Evolutionary conservation across 2,888 invertebrate species (phyloP), one percentile per base, ranked within the genome.

Genomic region (Sesia bembeciformis): DNA sequence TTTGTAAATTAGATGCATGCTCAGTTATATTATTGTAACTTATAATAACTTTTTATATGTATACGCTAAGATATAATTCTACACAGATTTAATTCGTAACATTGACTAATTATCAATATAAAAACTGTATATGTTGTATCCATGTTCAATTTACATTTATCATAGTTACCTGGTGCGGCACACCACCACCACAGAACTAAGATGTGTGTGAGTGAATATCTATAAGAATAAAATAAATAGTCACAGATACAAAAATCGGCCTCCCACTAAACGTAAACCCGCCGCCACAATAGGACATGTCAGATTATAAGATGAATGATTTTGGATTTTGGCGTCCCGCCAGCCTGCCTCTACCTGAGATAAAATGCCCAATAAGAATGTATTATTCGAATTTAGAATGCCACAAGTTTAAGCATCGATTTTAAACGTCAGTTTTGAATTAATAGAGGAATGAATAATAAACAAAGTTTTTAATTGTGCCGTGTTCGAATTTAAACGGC

Each of bases 221-320:
- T 52, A 52, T 42, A 46, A 40, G 61, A 59, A 59, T 65, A 68
- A 65, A 71, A 75, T 72, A 75, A 73, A 76, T 72, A 66, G 63
- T 65, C 67, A 55, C 61, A 63, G 65, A 62, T 53, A 53, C 55
- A 58, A 60, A 68, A 61, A 57, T 58, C 63, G 60, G 70, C 66
- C 67, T 67, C 68, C 60, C 68, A 71, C 71, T 66, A 72, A 72
- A 75, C 65, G 67, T 64, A 67, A 70, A 69, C 68, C 70, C 66
- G 69, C 64, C 58, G 65, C 70, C 66, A 86, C 87, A 87, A 87
- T 85, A 85, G 85, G 78, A 76, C 70, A 71, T 75, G 88, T 89
- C 90, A 84, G 87, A 85, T 85, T 83, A 81, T 74, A 87, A 88
- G 87, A 90, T 84, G 83, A 88, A 90, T 90, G 86, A 80, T 84